phyloP scores from a whole-genome alignment of 2,797 vertebrate species.

The Threskiornis aethiopicus region DNA sequence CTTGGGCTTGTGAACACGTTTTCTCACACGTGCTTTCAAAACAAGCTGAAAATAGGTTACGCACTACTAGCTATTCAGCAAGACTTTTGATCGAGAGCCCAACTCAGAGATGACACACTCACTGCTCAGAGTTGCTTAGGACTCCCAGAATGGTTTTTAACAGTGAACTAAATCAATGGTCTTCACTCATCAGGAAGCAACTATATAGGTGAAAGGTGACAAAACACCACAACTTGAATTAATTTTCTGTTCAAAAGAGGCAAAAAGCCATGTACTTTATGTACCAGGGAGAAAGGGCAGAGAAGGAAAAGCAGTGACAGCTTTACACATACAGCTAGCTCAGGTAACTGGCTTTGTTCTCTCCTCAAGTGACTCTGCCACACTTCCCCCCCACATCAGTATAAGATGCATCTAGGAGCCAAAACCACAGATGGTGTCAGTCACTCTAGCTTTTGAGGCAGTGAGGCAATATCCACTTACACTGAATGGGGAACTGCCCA shows the following conservation, averaged over 20 bases:
- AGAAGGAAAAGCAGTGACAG: not conserved
- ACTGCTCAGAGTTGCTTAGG: not conserved
- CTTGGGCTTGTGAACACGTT: not conserved
- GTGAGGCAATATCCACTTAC: not conserved
- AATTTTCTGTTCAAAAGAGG: not conserved
- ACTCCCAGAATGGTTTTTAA: not conserved
- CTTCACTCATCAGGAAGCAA: not conserved
- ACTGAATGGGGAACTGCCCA: not conserved
- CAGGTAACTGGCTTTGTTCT: not conserved
- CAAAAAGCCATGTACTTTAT: not conserved
- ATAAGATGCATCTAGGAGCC: not conserved
- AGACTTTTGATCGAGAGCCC: not conserved
- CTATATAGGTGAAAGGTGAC: not conserved
- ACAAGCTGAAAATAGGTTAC: not conserved
- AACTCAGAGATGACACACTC: not conserved
- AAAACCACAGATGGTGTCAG: not conserved
- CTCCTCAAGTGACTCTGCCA: not conserved
- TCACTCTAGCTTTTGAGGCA: not conserved
- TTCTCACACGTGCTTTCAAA: not conserved
- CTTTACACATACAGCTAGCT: not conserved
- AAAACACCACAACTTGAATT: not conserved
- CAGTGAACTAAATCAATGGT: not conserved
- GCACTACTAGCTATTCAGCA: not conserved
- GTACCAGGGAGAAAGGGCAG: not conserved
- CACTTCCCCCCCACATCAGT: rapidly evolving